Percentiles rank a stretch among this genome's conserved stretches.
Conservation (phyloP, 2,797 vertebrate species). For the Propithecus perrieri region DNA sequence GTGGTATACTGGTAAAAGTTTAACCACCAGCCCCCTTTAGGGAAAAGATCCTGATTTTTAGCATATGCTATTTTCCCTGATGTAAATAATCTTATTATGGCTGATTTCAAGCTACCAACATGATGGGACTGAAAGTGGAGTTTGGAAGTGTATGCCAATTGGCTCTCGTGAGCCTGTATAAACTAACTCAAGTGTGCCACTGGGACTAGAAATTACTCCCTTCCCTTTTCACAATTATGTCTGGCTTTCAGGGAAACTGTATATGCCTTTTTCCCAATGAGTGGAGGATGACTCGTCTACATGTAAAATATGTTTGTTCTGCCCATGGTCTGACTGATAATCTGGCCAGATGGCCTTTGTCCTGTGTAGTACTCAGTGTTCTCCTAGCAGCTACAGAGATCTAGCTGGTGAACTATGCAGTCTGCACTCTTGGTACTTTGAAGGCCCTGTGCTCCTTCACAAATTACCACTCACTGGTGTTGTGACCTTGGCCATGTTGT, state of each 20-base stretch:
- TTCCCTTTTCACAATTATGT: background rate
- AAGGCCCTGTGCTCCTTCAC: background rate
- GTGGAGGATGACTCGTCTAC: background rate
- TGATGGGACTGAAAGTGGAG: background rate
- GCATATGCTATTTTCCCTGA: background rate
- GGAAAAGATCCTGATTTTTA: background rate
- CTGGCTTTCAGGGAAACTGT: background rate
- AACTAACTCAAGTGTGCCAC: background rate
- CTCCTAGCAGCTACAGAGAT: background rate
- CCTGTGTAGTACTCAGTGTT: background rate
- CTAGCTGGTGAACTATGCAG: background rate
- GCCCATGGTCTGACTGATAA: background rate
- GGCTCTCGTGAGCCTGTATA: rapidly evolving
- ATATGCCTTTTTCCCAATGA: background rate
- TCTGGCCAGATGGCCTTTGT: background rate
- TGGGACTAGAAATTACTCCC: background rate
- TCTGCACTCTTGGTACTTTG: background rate
- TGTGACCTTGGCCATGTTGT: background rate
- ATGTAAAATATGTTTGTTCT: background rate
- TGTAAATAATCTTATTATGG: background rate
- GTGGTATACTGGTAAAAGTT: background rate
- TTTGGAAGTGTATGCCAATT: background rate
- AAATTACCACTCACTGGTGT: background rate
- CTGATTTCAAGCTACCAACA: background rate
- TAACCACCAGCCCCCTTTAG: background rate